Base-by-base conservation (phyloP, 2,113 vertebrate species). In the Ahaetulla prasina region DNA sequence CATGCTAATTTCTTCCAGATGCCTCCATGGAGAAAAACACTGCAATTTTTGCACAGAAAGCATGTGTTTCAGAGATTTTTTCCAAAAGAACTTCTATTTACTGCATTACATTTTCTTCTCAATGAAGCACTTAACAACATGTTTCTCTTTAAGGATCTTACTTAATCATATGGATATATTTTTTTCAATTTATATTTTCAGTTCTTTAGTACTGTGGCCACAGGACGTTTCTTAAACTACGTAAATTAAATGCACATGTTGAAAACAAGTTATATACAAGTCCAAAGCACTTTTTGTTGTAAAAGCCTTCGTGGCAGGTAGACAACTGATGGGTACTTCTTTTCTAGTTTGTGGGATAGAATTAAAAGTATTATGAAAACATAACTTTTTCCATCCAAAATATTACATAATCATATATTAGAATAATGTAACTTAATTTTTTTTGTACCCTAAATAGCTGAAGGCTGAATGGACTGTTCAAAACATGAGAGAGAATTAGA, bases 151-250 rank as follows among this genome's bases (percentile, higher is more conserved):
- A 97, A 98, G 98, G 96, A 97, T 98, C 97, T 98, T 95, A 96
- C 97, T 98, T 97, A 98, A 98, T 98, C 98, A 97, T 98, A 97
- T 98, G 98, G 98, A 98, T 98, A n/a, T 97, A 98, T 98, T 98
- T 98, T 92, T 98, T 97, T 98, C 98, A 98, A 94, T 98, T 98
- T 98, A 97, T 93, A 94, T 96, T 97, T 97, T 98, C 96, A 95
- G 96, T 98, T 98, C 98, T 98, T 98, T 97, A 94, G 95, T 98
- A 97, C 97, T 97, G 98, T 98, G 97, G 97, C 98, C 98, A 97
- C 95, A 92, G 97, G 97, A 96, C 97, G 96, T 98, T 98, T 98
- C 97, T 98, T 96, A 96, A 98, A 97, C 96, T 97, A 96, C 95
- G 93, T 95, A 98, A 97, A 98, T 97, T 98, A 98, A 98, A 98